phyloP scores from a whole-genome alignment of 2,113 vertebrate species.

The Mustela lutreola region DNA sequence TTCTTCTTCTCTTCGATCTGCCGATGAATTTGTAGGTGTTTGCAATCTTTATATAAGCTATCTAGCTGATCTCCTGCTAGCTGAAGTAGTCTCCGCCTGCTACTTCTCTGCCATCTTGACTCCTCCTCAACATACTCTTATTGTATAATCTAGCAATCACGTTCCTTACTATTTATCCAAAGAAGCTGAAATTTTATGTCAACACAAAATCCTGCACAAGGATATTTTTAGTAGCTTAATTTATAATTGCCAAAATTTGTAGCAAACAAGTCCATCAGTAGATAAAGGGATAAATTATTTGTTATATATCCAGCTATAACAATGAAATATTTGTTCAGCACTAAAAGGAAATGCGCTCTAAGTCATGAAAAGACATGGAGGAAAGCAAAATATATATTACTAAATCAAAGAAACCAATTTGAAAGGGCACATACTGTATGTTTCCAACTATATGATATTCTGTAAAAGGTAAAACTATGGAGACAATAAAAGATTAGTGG shows the following conservation, averaged over 20 bases:
- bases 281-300: neutral
- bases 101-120: too few species aligned
- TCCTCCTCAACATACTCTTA: neutral
- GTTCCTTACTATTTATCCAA: neutral
- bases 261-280: neutral
- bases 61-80: too few species aligned
- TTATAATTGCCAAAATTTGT: neutral
- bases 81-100: too few species aligned
- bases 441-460: neutral
- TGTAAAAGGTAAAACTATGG: neutral
- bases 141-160: neutral
- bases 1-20: too few species aligned
- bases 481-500: neutral
- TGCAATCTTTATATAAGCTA: too few species aligned
- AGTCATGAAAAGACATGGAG: neutral
- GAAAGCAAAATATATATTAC: neutral
- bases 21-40: too few species aligned
- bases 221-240: neutral
- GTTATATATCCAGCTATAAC: neutral
- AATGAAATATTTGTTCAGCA: neutral
- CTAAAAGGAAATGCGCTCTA: neutral
- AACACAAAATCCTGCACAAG: neutral
- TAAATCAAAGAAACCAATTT: neutral
- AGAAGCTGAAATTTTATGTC: neutral
- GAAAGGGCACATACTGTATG: neutral